Conservation (phyloP, 2,113 vertebrate genomes). For the Gasterosteus aculeatus region DNA sequence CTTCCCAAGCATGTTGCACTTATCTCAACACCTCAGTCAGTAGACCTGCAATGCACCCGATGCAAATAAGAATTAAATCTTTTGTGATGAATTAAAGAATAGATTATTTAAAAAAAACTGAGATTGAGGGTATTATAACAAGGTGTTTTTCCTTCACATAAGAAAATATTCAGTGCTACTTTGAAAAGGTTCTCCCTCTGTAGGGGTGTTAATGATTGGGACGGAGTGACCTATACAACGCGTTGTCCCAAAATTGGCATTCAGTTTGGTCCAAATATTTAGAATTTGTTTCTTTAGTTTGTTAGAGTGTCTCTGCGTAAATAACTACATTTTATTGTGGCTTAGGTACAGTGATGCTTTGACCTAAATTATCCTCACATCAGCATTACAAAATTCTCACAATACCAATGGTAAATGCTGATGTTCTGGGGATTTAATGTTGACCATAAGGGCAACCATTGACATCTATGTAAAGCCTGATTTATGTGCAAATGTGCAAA, state of each 20-base stretch:
- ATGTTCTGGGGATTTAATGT: not conserved
- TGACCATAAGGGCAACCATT: not conserved
- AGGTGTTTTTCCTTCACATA: not conserved
- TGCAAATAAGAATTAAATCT: not conserved
- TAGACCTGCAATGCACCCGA: not conserved
- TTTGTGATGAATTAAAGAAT: not conserved
- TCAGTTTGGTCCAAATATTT: not conserved
- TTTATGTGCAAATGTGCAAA: too few species aligned
- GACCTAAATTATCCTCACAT: not conserved
- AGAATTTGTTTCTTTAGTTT: not conserved
- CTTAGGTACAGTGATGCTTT: not conserved
- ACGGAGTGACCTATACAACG: not conserved
- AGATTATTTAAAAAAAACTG: not conserved
- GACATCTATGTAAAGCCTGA: too few species aligned
- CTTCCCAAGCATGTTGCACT: not conserved
- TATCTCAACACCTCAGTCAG: not conserved
- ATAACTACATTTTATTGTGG: not conserved
- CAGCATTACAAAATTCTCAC: not conserved
- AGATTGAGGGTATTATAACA: not conserved
- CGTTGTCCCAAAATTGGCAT: not conserved
- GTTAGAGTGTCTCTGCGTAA: not conserved
- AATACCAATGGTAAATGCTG: not conserved
- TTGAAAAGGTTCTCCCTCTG: not conserved
- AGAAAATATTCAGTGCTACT: not conserved
- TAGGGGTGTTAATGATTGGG: conserved; percentile 1